Conservation (phyloP, 2,797 vertebrate species). For the Paedocypris micromegethes region DNA sequence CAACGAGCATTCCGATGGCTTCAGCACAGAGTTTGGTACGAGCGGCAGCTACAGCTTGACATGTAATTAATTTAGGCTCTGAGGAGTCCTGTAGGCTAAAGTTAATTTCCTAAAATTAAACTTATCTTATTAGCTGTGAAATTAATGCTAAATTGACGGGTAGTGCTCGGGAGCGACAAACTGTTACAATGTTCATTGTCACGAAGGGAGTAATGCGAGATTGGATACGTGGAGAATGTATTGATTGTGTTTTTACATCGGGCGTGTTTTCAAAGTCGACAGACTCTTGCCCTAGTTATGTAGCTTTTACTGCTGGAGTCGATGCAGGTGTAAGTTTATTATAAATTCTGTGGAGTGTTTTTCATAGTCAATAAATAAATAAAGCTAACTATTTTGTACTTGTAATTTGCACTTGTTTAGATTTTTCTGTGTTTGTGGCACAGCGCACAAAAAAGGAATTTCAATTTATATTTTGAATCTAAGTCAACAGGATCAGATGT, state of each 20-base stretch:
- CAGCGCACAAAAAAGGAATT: no score
- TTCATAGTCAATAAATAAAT: no score
- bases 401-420: no score
- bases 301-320: no score
- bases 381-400: no score
- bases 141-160: slow-evolving; percentile 69
- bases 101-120: slow-evolving; percentile 75
- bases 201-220: slow-evolving; percentile 34
- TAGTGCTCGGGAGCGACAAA: slow-evolving; percentile 58
- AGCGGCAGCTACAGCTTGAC: slow-evolving; percentile 53
- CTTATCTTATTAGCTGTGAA: slow-evolving; percentile 67
- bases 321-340: no score
- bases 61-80: slow-evolving; percentile 61
- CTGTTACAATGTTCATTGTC: slow-evolving; percentile 51
- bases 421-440: no score
- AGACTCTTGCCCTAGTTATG: no score
- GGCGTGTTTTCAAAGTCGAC: slow-evolving; percentile 32
- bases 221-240: slow-evolving; percentile 36
- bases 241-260: slow-evolving; percentile 59
- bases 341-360: no score
- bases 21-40: slow-evolving; percentile 47
- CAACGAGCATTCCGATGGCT: slow-evolving; percentile 55
- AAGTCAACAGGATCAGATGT: no score
- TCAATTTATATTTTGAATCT: no score
- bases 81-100: slow-evolving; percentile 68